A percentile compares a stretch with the other conserved stretches of the same genome.
These are phyloP conservation scores for Ichneumoninae sp. DNA, from an alignment of 2,888 invertebrate genomes.

Conservation along the genomic window DNA sequence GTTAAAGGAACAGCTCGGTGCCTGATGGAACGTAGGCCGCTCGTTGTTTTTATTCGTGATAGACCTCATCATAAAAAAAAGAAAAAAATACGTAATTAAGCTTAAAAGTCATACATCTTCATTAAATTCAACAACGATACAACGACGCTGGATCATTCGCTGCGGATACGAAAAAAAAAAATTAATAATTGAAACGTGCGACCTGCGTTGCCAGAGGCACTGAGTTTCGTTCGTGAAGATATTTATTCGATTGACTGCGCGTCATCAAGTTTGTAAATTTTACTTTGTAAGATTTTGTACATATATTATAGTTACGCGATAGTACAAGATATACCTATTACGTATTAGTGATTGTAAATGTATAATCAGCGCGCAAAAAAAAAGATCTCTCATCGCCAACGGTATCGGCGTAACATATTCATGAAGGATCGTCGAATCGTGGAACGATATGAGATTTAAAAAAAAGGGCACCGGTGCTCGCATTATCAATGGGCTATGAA, in stretches of 20 bases:
- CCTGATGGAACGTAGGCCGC: conserved; percentile 60
- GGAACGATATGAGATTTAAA: conserved; percentile 22
- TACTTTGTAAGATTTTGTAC: conserved; percentile 85
- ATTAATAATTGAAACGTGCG: conserved; percentile 21
- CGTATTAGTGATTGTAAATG: conserved; percentile 69
- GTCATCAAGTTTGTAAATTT: conserved; percentile 84
- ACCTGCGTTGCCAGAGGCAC: conserved; percentile 48
- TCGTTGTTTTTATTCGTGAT: conserved; percentile 27
- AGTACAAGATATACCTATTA: conserved; percentile 73
- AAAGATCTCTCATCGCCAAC: conserved; percentile 25
- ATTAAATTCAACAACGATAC: conserved; percentile 6
- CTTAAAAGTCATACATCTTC: conserved; percentile 8
- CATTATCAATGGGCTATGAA: conserved; percentile 61
- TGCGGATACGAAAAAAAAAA: conserved; percentile 9
- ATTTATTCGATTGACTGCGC: conserved; percentile 80
- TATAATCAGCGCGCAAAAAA: conserved; percentile 60
- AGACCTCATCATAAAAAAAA: conserved; percentile 50
- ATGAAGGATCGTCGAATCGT: conserved; percentile 41
- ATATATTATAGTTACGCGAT: conserved; percentile 81
- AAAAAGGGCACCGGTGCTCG: conserved; percentile 38
- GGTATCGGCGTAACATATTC: conserved; percentile 31
- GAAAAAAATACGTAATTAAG: neutral
- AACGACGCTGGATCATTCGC: neutral
- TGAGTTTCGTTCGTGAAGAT: conserved; percentile 69
- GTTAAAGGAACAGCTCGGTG: conserved; percentile 69